A percentile compares a stretch with the other conserved stretches of the same genome.
These are phyloP conservation scores for Nymphalis c-album DNA, from an alignment of 2,888 invertebrate genomes.

Conservation along the genomic window DNA sequence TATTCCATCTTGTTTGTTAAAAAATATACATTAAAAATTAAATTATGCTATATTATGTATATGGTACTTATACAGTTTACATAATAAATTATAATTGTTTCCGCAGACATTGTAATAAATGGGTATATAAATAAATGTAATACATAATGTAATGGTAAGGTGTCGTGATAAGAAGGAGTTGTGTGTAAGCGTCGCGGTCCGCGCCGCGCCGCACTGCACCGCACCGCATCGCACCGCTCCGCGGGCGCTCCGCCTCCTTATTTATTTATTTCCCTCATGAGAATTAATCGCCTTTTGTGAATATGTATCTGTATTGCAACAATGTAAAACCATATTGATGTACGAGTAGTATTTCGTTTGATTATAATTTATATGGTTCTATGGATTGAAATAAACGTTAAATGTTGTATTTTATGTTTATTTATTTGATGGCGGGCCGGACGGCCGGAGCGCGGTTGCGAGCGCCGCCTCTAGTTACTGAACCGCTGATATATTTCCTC, in stretches of 20 bases:
- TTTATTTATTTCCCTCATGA: constrained; percentile 39
- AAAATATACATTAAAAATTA: constrained; percentile 64
- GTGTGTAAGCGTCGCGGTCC: constrained; percentile 42
- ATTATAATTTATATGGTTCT: constrained; percentile 78
- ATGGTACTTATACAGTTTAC: constrained; percentile 53
- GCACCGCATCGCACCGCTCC: constrained; percentile 41
- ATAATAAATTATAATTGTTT: constrained; percentile 39
- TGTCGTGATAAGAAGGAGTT: constrained; percentile 15
- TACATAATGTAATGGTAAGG: constrained; percentile 15
- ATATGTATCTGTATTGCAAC: constrained; percentile 52
- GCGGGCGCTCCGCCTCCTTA: constrained; percentile 68
- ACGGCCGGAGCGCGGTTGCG: constrained; percentile 35
- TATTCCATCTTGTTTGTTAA: constrained; percentile 76
- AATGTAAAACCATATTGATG: constrained; percentile 73
- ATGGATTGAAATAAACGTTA: constrained; percentile 80
- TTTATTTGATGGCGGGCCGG: constrained; percentile 54
- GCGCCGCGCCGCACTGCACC: constrained; percentile 59
- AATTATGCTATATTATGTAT: constrained; percentile 55
- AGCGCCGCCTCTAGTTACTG: constrained; percentile 31
- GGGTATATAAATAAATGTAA: constrained; percentile 54
- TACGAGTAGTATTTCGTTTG: constrained; percentile 75
- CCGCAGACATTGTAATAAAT: constrained; percentile 58
- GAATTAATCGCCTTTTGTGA: constrained; percentile 37
- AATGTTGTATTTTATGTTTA: constrained; percentile 73
- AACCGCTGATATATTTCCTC: constrained; percentile 57